A percentile compares a stretch with the other conserved stretches of the same genome.
Evolutionary conservation across 1,140 invertebrate species (phyloP).

Genomic region (Brachionus asplanchnoidis): DNA sequence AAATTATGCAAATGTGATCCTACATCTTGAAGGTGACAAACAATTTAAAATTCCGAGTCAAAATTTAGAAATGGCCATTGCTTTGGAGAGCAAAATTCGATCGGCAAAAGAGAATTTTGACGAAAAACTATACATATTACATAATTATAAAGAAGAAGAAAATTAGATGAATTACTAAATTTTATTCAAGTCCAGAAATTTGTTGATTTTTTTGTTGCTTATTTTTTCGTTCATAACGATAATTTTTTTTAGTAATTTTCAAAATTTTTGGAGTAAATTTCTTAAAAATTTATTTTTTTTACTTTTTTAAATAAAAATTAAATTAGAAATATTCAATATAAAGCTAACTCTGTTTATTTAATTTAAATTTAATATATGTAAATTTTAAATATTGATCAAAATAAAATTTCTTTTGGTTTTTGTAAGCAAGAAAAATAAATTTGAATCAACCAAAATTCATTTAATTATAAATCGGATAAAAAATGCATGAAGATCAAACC

Average conservation of each 20-base stretch:
- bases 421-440: too few relatives aligned
- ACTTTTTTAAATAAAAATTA: background rate
- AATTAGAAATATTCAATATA: background rate
- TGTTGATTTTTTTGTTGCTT: background rate
- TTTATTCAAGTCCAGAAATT: background rate
- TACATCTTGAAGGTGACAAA: background rate
- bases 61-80: background rate
- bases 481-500: too few relatives aligned
- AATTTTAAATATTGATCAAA: too few relatives aligned
- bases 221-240: background rate
- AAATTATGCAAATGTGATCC: background rate
- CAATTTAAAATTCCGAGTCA: background rate
- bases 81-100: slow-evolving; percentile 14
- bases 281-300: background rate
- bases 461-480: too few relatives aligned
- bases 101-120: slow-evolving; percentile 30
- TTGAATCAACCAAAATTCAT: too few relatives aligned
- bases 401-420: too few relatives aligned
- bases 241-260: background rate
- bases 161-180: background rate
- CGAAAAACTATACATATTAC: slow-evolving; percentile 23
- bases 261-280: background rate
- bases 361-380: too few relatives aligned
- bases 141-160: slow-evolving; percentile 30
- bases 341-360: too few relatives aligned